These are phyloP conservation scores for Paguma larvata DNA, from an alignment of 2,797 vertebrate species.

Conservation along the genomic window DNA sequence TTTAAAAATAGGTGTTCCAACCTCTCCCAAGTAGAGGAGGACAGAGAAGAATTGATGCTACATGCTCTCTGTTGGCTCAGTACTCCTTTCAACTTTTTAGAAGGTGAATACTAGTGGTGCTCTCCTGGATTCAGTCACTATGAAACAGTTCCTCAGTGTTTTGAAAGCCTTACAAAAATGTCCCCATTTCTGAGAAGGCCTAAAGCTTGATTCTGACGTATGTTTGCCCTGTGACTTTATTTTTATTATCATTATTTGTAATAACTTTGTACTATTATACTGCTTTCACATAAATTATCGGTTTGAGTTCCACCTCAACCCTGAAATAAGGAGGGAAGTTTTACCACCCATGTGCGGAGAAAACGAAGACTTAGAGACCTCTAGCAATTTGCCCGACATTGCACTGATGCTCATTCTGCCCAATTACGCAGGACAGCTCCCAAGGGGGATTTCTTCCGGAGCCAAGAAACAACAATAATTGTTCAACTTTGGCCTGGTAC, in stretches of 20 bases:
- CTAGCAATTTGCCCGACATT: background rate
- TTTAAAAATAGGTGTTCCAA: background rate
- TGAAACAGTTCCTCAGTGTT: background rate
- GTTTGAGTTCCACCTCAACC: background rate
- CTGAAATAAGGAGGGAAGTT: background rate
- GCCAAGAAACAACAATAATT: background rate
- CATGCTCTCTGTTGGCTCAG: background rate
- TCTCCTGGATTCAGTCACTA: background rate
- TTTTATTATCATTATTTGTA: constrained; percentile 4
- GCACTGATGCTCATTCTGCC: background rate
- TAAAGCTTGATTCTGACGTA: background rate
- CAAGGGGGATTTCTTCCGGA: background rate
- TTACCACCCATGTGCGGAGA: background rate
- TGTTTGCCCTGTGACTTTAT: background rate
- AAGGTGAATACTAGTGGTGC: too few species aligned
- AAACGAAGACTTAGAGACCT: background rate
- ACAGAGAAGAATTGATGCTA: constrained; percentile 35
- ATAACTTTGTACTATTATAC: background rate
- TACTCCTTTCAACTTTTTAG: background rate
- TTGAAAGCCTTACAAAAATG: background rate
- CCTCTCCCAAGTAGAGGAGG: constrained; percentile 8
- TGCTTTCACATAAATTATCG: background rate
- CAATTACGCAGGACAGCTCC: background rate
- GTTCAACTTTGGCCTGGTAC: background rate
- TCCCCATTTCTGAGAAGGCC: background rate